Evolutionary conservation across 2,888 invertebrate genomes (phyloP), one percentile per base, ranked within the genome.

Genomic region (Biston betularia): DNA sequence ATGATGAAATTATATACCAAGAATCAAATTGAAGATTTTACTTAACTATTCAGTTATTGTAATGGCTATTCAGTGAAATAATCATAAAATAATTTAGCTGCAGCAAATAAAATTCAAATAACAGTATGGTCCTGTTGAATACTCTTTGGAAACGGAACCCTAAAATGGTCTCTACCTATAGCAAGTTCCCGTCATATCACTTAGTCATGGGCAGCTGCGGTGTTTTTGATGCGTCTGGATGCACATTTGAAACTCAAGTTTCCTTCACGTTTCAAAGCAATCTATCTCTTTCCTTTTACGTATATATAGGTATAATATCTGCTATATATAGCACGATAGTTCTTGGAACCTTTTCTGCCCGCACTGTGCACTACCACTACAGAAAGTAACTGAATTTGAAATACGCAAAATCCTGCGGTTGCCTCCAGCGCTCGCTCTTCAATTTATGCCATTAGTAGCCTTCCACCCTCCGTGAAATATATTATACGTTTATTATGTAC

Each of bases 371-470:
- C 68, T 67, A 62, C 58, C 83, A 77, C 70, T 69, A 69, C 62
- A 69, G 80, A 80, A 85, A 86, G 87, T 86, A 88, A 86, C 89
- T 89, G 87, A 90, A 91, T 90, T 90, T 89, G 87, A 87, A 90
- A 89, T 89, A 88, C 85, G 87, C 86, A 88, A 89, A 90, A 90
- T 87, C 87, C 86, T 85, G 88, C 79, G 87, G 89, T 86, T 85
- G 80, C 86, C 84, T 85, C 82, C 76, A 86, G 80, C 84, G 83
- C 84, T 85, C 84, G 85, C 85, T 88, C 86, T 88, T 86, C 87
- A 90, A 89, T 90, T 89, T 89, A 88, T 89, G 85, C 89, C 86
- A 89, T 89, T 90, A 89, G 87, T 87, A 85, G 84, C 84, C 85
- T 88, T 85, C 85, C 84, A 80, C 80, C 82, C 81, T 81, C 80